These are phyloP conservation scores for Myotis findleyi DNA, from an alignment of 2,797 vertebrate species.

Conservation along the genomic window DNA sequence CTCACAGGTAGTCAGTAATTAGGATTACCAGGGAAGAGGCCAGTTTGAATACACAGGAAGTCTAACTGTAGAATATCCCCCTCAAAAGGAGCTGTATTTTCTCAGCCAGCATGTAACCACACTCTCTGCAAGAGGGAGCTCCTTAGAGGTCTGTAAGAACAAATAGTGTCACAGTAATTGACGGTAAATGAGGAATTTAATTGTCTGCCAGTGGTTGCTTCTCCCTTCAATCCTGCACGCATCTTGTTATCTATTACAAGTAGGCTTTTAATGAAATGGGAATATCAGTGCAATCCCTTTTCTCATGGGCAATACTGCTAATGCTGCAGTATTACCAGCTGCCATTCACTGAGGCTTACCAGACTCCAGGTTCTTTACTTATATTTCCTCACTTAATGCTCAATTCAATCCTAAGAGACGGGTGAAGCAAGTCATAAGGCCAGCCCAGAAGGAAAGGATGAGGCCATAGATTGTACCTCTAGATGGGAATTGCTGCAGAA, in stretches of 20 bases:
- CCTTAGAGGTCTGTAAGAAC: neutral
- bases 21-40: neutral
- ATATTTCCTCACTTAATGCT: neutral
- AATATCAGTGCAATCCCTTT: neutral
- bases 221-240: fast-evolving
- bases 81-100: neutral
- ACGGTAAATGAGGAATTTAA: neutral
- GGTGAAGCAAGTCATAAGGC: neutral
- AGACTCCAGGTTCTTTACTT: neutral
- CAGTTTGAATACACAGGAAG: neutral
- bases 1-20: neutral
- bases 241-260: neutral
- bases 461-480: neutral
- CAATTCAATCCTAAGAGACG: neutral
- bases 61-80: neutral
- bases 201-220: neutral
- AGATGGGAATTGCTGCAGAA: neutral
- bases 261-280: neutral
- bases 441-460: neutral
- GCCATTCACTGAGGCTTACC: neutral
- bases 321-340: neutral
- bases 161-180: neutral
- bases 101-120: neutral
- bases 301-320: neutral
- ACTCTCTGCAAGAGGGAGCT: neutral